These are phyloP conservation scores for Paratrypauchen microcephalus DNA, from an alignment of 2,797 vertebrate species.

Conservation along the genomic window DNA sequence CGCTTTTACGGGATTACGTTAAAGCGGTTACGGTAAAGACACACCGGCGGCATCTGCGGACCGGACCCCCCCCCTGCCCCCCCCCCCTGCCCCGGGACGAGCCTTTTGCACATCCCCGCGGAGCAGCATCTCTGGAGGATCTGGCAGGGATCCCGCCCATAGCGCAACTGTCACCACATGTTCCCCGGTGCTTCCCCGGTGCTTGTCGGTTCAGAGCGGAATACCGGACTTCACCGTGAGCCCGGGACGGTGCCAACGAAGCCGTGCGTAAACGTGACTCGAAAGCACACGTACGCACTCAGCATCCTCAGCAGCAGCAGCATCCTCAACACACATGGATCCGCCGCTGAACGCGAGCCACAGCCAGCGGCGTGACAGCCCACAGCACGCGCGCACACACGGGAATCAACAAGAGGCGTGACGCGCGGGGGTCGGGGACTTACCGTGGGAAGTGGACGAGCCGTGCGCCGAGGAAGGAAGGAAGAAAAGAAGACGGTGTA, in stretches of 20 bases:
- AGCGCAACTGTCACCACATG: neutral
- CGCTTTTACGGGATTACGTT: neutral
- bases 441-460: neutral
- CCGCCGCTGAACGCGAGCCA: neutral
- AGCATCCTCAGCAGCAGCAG: neutral
- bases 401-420: neutral
- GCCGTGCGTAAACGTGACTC: conserved; percentile 2
- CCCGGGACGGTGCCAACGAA: neutral
- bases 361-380: neutral
- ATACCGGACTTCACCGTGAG: neutral
- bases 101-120: neutral
- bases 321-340: too few relatives aligned
- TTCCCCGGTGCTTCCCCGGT: neutral
- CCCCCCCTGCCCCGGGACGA: neutral
- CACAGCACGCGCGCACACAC: neutral
- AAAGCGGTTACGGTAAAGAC: neutral
- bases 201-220: neutral
- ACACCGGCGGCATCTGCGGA: neutral
- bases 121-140: neutral
- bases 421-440: neutral
- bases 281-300: neutral
- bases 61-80: neutral
- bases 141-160: conserved; percentile 1
- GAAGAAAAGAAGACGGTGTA: too few relatives aligned
- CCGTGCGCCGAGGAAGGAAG: too few relatives aligned